Percentiles rank a stretch among this genome's conserved stretches.
These are phyloP conservation scores for Eurypyga helias DNA, from an alignment of 2,113 vertebrate species.

Conservation along the genomic window DNA sequence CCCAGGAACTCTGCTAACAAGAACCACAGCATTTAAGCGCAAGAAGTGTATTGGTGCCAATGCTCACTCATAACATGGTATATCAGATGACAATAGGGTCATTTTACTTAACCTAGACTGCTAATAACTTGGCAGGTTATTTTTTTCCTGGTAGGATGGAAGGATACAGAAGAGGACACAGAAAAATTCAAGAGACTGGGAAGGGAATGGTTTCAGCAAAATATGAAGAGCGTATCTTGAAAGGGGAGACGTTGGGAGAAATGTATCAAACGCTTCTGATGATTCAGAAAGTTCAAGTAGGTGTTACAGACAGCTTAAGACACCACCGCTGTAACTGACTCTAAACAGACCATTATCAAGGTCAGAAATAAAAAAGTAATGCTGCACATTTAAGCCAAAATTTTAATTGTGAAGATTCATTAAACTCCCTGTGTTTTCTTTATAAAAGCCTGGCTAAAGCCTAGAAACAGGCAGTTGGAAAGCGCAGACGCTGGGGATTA, in stretches of 20 bases:
- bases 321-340: neutral
- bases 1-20: neutral
- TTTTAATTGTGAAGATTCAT: neutral
- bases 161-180: neutral
- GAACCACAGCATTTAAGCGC: neutral
- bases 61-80: neutral
- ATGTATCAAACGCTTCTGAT: neutral
- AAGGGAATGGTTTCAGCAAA: neutral
- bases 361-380: neutral
- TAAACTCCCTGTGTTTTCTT: neutral
- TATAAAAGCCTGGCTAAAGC: neutral
- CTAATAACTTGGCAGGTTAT: neutral
- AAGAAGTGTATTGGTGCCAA: neutral
- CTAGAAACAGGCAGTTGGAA: neutral
- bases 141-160: neutral
- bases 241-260: neutral
- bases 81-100: neutral
- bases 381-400: neutral
- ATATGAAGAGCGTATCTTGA: accelerated
- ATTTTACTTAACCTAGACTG: neutral
- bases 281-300: neutral
- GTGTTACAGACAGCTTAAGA: neutral
- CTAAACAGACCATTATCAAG: neutral
- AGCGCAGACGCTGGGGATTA: neutral
- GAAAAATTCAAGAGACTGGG: neutral